These are phyloP conservation scores for Cephalotes varians DNA, from an alignment of 2,888 invertebrate genomes.

Conservation along the genomic window DNA sequence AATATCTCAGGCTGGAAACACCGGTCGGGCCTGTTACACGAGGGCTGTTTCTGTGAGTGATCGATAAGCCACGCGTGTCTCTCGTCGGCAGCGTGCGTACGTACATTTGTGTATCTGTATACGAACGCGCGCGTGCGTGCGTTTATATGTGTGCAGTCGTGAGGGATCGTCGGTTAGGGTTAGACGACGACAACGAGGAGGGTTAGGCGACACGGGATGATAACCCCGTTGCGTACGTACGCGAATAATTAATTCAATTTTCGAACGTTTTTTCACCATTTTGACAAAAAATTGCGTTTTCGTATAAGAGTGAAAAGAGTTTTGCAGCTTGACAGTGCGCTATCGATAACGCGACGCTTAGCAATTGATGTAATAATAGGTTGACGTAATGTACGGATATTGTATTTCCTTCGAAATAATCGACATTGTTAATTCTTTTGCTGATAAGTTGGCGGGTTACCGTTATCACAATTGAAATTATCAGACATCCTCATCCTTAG, in stretches of 20 bases:
- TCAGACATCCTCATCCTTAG: constrained; percentile 34
- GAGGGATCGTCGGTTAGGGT: constrained; percentile 67
- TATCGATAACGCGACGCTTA: background rate
- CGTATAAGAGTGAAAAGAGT: no score
- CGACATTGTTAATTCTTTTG: constrained; percentile 14
- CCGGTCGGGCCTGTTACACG: constrained; percentile 66
- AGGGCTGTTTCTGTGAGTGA: constrained; percentile 74
- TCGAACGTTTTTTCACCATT: constrained; percentile 5
- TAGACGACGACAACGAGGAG: constrained; percentile 54
- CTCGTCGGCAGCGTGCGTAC: constrained; percentile 27
- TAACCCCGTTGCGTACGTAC: constrained; percentile 58
- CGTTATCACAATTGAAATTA: constrained; percentile 55
- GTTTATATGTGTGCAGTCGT: background rate
- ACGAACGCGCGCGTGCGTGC: background rate
- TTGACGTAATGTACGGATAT: background rate
- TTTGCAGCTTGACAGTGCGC: background rate
- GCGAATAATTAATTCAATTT: constrained; percentile 74
- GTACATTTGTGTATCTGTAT: constrained; percentile 49
- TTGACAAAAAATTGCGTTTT: constrained; percentile 19
- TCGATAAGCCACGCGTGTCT: constrained; percentile 75
- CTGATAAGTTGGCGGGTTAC: constrained; percentile 15
- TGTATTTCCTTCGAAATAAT: constrained; percentile 8
- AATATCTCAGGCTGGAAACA: constrained; percentile 73
- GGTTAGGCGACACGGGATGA: constrained; percentile 57
- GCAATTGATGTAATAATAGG: background rate